These are phyloP conservation scores for Intellagama lesueurii DNA, from an alignment of 2,797 vertebrate species.

Conservation along the genomic window DNA sequence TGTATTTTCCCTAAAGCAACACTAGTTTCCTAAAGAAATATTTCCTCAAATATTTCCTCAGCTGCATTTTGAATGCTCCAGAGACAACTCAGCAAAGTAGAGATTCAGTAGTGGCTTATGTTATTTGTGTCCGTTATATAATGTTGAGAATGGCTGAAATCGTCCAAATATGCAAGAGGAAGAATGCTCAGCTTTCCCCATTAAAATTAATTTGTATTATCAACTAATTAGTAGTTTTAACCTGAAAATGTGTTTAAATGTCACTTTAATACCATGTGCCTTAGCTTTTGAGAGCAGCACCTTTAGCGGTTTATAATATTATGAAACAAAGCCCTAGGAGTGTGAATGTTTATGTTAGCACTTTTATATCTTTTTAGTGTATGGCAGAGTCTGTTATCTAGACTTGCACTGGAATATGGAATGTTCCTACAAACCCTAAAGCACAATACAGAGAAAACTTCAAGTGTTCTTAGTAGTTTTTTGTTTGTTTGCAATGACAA, in stretches of 20 bases:
- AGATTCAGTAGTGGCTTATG: background rate
- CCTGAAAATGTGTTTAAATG: too few relatives aligned
- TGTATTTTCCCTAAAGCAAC: background rate
- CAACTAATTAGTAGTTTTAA: background rate
- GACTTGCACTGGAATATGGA: conserved; percentile 74
- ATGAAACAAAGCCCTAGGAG: conserved; percentile 41
- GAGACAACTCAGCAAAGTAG: background rate
- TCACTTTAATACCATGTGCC: background rate
- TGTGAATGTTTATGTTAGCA: conserved; percentile 15
- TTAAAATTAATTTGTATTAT: background rate
- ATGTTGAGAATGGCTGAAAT: background rate
- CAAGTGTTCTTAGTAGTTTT: conserved; percentile 36
- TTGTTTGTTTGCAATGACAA: too few relatives aligned
- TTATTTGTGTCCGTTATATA: background rate
- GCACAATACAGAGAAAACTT: conserved; percentile 55
- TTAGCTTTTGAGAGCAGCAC: conserved; percentile 5
- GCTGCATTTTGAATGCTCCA: background rate
- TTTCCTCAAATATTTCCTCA: background rate
- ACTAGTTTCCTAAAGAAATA: background rate
- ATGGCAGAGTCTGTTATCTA: conserved; percentile 68
- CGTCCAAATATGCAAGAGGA: conserved; percentile 6
- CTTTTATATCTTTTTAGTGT: conserved; percentile 31
- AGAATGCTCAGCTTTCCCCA: background rate
- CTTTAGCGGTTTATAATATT: conserved; percentile 30
- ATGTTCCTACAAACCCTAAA: conserved; percentile 65